Base-by-base conservation (phyloP, 1,140 invertebrate species). In the Apis dorsata region DNA sequence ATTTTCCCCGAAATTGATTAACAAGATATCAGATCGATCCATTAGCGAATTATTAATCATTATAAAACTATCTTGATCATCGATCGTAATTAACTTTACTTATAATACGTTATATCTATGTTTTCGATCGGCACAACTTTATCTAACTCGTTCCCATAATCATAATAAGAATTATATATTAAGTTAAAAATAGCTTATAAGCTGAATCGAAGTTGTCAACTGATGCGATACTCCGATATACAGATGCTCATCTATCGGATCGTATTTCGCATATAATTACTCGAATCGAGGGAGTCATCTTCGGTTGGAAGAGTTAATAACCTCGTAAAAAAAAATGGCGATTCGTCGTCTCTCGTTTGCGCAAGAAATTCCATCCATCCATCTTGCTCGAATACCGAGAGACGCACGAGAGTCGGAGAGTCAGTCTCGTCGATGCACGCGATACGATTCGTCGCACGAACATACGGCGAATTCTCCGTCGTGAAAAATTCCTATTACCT, bases 401-500 rank as follows among this genome's bases (percentile, higher is more conserved):
- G 68, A 13, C 24, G 12, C 79, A 24, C 44, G 55, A 51, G 34
- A 34, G 34, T 10, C 17, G 7, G 57, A 24, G 34, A 80, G n/a
- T 17, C 69, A 17, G n/a, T 12, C 76, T 34, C 65, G n/a, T 69
- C 12, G 57, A 76, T 34, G 72, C 66, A 66, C 28, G 49, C 21
- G 49, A 57, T 51, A 21, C 76, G 60, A 72, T 75, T 66, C 83
- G 24, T 21, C n/a, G 57, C 59, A 77, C 65, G 78, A 63, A 76
- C 28, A 81, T 69, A 34, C 55, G 57, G 55, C 63, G 60, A 63
- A 72, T 73, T 62, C 75, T 73, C 34, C 62, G 59, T 78, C 83
- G 65, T 66, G 79, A 88, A 80, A 85, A 88, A 88, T 88, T 88
- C 72, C 72, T 76, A 88, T 85, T 88, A 88, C 85, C 68, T 44